Base-by-base conservation (phyloP, 2,888 invertebrate species). In the Latrodectus elegans region DNA sequence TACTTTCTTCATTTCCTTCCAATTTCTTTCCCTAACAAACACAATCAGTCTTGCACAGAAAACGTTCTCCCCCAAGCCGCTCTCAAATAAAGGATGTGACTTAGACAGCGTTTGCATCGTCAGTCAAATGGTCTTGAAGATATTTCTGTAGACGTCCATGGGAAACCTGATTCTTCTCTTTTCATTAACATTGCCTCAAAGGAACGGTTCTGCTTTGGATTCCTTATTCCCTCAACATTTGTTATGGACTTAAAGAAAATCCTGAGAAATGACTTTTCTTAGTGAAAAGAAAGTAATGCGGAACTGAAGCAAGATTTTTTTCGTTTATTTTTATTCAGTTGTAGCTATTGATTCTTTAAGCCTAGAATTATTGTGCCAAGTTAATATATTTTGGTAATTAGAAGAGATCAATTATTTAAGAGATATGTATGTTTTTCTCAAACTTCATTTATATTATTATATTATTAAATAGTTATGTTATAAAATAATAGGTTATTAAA, bases 21-120 rank as follows among this genome's bases (percentile, higher is more conserved):
- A 38, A 38, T 38, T 38, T 38, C 38, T 38, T 38, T 38, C 3
- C 60, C 6, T 60, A 15, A n/a, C 11, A 60, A n/a, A 60, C 3
- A n/a, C 60, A 60, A 60, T 60, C 60, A 60, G 60, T 60, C 60
- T 60, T 60, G 60, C 60, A 60, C 12, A 60, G 60, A 60, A 60
- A 60, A 10, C 60, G 12, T n/a, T 60, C n/a, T 12, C 60, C 60
- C n/a, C n/a, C 14, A 60, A 60, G 14, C 60, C 60, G 60, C 6
- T 60, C 60, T 12, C n/a, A 60, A 60, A 60, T 38, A 38, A 38
- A 38, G 38, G 38, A 38, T 38, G 38, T 38, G 60, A 15, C 60
- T 60, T 60, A n/a, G 60, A 60, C 12, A 15, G 60, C 60, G 60
- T 60, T 60, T 60, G 14, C 60, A 12, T 60, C 60, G 60, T 60